Evolutionary conservation across 2,113 vertebrate species (phyloP), one percentile per base, ranked within the genome.

Genomic region (Tursiops truncatus): DNA sequence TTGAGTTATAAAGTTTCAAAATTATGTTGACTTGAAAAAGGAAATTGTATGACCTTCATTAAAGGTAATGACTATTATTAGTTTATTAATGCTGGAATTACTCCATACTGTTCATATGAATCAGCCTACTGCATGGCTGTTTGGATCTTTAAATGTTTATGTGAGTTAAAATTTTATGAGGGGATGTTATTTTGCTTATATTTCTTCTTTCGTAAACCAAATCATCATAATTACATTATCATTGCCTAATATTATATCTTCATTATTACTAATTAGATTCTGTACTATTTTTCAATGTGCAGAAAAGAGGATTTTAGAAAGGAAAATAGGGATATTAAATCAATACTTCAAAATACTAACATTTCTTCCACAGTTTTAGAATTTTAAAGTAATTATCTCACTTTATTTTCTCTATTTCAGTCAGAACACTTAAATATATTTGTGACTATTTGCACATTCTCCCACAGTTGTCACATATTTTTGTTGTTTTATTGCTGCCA

Each of bases 141-240:
- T 97, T 94, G 9, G 14, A 74, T 94, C 84, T 97, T 97, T 96
- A 96, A 97, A 95, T 97, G 93, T 96, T 97, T 95, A 96, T 97
- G 76, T 97, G 92, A 97, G 80, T 97, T 98, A 97, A 96, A 97
- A 95, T 97, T 97, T 97, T 97, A 97, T 97, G 95, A 97, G 86
- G 62, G 6, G 26, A 44, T 50, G 5, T 94, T 96, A 96, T 97
- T 93, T 96, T 97, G 63, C 80, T 95, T 97, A 85, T 95, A 93
- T 96, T 95, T 97, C 26, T 86, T 95, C 44, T 87, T 91, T 95
- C 65, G 89, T 94, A 95, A 96, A 89, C 89, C 44, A 95, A 96
- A 92, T 87, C n/a, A 95, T 95, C 95, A 83, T 93, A 94, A 79
- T 89, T 95, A 8, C 26, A 94, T 95, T 96, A 95, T 89, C 88